Base-by-base conservation (phyloP, 37 sponge, comb jelly and placozoan species). In the Diacarnus erythraeanus region DNA sequence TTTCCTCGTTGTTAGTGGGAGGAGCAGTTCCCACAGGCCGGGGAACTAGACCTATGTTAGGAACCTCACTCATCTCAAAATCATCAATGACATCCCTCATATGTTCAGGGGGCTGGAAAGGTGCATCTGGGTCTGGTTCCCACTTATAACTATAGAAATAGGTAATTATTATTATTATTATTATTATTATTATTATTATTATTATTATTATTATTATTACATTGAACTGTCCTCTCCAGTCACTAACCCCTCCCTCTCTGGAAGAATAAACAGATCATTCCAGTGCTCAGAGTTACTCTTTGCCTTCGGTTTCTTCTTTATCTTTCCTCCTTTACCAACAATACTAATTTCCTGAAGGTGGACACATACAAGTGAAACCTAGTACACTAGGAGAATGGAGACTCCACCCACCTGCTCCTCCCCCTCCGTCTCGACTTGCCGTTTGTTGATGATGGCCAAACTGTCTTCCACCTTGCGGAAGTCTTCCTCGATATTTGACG, bases 31-130 rank as follows among this genome's bases (percentile, higher is more conserved):
- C 31, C 8, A 65, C 2, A 30, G 75, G 57, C 6, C 38, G 54
- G 54, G 83, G 75, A 21, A 6, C 30, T 27, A 82, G 83, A 17
- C 83, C 83, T 37, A 82, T 22, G 17, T 27, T 26, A 30, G 81
- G 81, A 20, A 74, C 83, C 75, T 82, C 73, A 21, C 30, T 60
- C 27, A 18, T 34, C 61, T 84, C 84, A 69, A 84, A 84, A 21
- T 84, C 59, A 18, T 76, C 57, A 2, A 84, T 61, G n/a, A 43
- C 57, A 4, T 65, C 70, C 23, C 59, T 15, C 35, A 84, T 57
- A 43, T 75, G 76, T 1, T 66, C 38, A 34, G 84, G 84, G 12
- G 83, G 72, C 26, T 74, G 65, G 71, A 84, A 84, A 0, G 84
- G 84, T 9, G 59, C 60, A 12, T 68, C 34, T 15, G 77, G 77